Base-by-base conservation (phyloP, 1,140 invertebrate genomes). In the Drosophila ambigua region DNA sequence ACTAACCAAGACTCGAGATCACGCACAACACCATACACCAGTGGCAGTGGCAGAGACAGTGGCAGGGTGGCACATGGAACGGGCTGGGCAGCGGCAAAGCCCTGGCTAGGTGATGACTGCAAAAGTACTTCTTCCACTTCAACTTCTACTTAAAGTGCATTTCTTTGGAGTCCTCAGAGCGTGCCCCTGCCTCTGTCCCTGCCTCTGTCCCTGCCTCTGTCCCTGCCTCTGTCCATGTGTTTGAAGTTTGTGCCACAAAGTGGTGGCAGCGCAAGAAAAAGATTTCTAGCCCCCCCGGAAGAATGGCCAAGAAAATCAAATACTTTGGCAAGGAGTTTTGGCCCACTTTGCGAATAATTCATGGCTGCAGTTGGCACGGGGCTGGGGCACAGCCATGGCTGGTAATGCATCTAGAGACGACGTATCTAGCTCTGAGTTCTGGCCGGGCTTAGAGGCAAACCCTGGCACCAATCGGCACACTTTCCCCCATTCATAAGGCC, bases 71-170 rank as follows among this genome's bases (percentile, higher is more conserved):
- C 24, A n/a, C n/a, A n/a, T n/a, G n/a, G n/a, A n/a, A n/a, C n/a
- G n/a, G n/a, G n/a, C n/a, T n/a, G n/a, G 11, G 41, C 24, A 20
- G 26, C 41, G 8, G 43, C 20, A 15, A 3, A 9, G 26, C 28
- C 16, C 20, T 59, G 44, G 41, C 60, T 71, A 59, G 64, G 66
- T 71, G 60, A 62, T 28, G 41, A 69, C 65, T 69, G 79, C 74
- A 76, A 85, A 84, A 84, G 81, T 81, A 87, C 79, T 85, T 39
- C 35, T 39, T 28, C 26, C 7, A 28, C 26, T 28, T 28, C 26
- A 6, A 39, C 35, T 39, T 75, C 79, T 66, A 85, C 60, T 84
- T 84, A 68, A 68, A 85, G 77, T 84, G 81, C 81, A 77, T 80
- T 85, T 77, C 57, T 62, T 62, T 52, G 28, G 26, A 28, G 35